These are phyloP conservation scores for Calyptommatus sinebrachiatus DNA, from an alignment of 2,113 vertebrate species.

Conservation along the genomic window DNA sequence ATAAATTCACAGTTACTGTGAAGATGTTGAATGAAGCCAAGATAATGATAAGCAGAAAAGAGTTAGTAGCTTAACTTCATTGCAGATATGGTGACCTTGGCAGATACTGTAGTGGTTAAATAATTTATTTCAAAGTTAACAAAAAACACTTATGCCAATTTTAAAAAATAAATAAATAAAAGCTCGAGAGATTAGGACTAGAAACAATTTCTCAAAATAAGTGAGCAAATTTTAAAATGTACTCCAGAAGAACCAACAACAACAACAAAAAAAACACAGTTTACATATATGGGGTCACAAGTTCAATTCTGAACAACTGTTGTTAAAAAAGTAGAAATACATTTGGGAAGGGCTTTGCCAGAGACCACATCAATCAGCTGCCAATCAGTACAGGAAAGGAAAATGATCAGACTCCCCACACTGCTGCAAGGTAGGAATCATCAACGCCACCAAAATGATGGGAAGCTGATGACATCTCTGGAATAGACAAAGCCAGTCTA, in stretches of 20 bases:
- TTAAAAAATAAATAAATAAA: neutral
- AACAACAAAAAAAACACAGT: neutral
- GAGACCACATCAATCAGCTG: neutral
- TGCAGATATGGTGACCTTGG: neutral
- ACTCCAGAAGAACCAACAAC: neutral
- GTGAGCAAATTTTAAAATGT: neutral
- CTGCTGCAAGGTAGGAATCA: too few species aligned
- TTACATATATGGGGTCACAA: neutral
- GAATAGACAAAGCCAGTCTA: neutral
- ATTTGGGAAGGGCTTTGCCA: neutral
- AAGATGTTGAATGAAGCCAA: neutral
- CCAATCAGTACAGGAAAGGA: neutral
- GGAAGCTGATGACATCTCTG: neutral
- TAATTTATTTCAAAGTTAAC: neutral
- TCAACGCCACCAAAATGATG: too few species aligned
- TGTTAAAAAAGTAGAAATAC: neutral
- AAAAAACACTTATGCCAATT: neutral
- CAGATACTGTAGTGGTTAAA: neutral
- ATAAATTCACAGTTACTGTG: constrained; percentile 4
- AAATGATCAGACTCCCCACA: too few species aligned
- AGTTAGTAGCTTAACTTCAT: neutral
- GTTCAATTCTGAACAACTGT: neutral
- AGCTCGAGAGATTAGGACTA: neutral
- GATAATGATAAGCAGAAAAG: neutral
- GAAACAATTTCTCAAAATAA: neutral